Conservation (phyloP, 1,140 invertebrate genomes). For the Pogonomyrmex barbatus region DNA sequence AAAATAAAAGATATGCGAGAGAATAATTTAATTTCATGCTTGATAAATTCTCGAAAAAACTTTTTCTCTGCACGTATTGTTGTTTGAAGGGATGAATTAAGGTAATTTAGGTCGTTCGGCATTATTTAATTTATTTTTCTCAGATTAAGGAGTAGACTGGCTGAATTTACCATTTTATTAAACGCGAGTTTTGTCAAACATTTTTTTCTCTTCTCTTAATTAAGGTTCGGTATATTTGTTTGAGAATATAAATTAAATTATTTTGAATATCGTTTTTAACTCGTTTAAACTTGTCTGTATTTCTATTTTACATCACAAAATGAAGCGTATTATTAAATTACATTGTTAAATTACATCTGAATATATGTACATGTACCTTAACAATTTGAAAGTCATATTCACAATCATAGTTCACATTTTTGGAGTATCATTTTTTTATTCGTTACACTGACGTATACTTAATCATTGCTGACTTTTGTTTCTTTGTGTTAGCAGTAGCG, state of each 20-base stretch:
- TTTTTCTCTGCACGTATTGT: slow-evolving; percentile 22
- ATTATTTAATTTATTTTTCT: slow-evolving; percentile 31
- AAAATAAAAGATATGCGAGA: slow-evolving; percentile 32
- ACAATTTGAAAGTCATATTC: neutral
- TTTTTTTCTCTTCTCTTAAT: slow-evolving; percentile 20
- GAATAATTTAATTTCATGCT: slow-evolving; percentile 21
- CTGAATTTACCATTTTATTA: slow-evolving; percentile 48
- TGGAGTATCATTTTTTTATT: slow-evolving; percentile 25
- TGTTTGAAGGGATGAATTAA: slow-evolving; percentile 25
- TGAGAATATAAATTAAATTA: slow-evolving; percentile 17
- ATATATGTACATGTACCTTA: neutral
- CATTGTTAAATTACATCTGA: neutral
- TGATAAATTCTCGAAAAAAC: slow-evolving; percentile 10
- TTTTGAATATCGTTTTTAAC: slow-evolving; percentile 13
- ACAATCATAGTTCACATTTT: slow-evolving; percentile 3
- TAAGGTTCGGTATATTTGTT: neutral
- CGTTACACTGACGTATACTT: neutral
- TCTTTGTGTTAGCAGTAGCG: neutral
- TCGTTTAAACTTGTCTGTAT: neutral
- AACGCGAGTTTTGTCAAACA: neutral
- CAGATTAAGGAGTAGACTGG: slow-evolving; percentile 5
- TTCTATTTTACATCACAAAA: neutral
- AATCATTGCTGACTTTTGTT: neutral
- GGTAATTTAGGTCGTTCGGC: neutral
- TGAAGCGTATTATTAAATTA: neutral